These are phyloP conservation scores for Alfaro cultratus DNA, from an alignment of 2,797 vertebrate genomes.

Conservation along the genomic window DNA sequence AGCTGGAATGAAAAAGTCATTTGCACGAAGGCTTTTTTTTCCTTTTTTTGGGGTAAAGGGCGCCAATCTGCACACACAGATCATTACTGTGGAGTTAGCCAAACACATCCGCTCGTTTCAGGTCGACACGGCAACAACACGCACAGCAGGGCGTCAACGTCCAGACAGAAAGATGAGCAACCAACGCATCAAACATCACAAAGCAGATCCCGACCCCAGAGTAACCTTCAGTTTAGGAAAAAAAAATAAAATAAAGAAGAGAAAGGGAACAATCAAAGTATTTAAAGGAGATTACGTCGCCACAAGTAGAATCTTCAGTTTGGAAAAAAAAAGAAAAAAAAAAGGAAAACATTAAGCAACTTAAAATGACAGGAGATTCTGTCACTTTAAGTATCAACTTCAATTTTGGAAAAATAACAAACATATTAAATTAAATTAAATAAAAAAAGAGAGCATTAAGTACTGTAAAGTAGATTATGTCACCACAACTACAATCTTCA, in stretches of 20 bases:
- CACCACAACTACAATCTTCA: no score
- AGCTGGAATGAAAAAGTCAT: neutral
- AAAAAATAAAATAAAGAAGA: no score
- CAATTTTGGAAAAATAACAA: neutral
- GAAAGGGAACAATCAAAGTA: neutral
- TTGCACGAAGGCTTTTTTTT: neutral
- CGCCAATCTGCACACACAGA: neutral
- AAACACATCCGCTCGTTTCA: neutral
- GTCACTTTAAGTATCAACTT: neutral
- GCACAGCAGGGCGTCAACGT: fast-evolving
- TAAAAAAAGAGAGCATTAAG: no score
- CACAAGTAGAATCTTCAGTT: neutral
- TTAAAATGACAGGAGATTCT: no score
- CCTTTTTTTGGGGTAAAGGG: no score
- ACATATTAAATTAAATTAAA: no score
- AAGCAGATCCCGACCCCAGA: no score
- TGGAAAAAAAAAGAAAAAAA: neutral
- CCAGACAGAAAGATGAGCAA: neutral
- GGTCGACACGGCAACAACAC: neutral
- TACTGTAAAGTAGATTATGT: no score
- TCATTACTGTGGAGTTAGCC: neutral
- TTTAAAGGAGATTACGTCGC: neutral
- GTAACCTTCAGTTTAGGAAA: no score
- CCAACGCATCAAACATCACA: no score
- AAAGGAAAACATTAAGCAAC: no score